Percentiles rank a stretch among this genome's conserved stretches.
phyloP scores from a whole-genome alignment of 2,113 vertebrate species.

The Ammodytes marinus region DNA sequence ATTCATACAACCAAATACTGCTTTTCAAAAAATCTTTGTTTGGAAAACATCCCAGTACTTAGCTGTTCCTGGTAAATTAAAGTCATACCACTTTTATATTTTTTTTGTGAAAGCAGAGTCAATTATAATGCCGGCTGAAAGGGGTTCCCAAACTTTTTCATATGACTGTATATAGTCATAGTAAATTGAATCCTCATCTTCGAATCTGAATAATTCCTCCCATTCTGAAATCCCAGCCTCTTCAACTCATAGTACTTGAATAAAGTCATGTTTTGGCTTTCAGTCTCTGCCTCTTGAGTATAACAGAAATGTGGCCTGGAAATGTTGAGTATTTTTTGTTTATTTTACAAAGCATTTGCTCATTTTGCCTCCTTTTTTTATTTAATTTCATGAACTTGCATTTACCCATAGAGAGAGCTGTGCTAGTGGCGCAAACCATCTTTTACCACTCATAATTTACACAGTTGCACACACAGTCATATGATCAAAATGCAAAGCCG shows the following conservation, averaged over 20 bases:
- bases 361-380: background rate
- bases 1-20: too few species aligned
- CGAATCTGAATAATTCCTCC: background rate
- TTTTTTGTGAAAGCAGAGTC: too few species aligned
- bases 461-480: background rate
- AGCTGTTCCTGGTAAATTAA: too few species aligned
- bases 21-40: too few species aligned
- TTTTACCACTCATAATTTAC: background rate
- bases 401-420: background rate
- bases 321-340: background rate
- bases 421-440: background rate
- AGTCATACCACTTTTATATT: too few species aligned
- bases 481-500: background rate
- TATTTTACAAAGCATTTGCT: background rate
- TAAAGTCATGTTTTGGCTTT: background rate
- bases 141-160: too few species aligned
- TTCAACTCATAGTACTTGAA: background rate
- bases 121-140: too few species aligned
- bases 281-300: background rate
- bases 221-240: constrained; percentile 9
- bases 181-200: constrained; percentile 1
- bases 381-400: background rate
- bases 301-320: background rate
- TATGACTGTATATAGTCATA: accelerated
- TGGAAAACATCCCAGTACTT: too few species aligned